These are phyloP conservation scores for Lepidostoma basale DNA, from an alignment of 1,140 invertebrate species.

Conservation along the genomic window DNA sequence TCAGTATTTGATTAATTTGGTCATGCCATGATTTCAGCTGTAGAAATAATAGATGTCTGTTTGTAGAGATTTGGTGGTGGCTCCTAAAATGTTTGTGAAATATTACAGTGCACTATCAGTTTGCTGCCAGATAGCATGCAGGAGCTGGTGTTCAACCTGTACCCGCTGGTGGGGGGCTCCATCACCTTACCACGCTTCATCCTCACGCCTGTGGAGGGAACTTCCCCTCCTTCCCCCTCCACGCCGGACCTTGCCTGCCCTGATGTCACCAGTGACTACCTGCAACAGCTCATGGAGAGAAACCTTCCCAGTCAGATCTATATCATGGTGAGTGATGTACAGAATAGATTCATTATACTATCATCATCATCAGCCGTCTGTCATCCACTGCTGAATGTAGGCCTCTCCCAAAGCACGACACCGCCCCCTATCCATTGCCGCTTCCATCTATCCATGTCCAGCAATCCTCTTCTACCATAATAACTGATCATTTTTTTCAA, in stretches of 20 bases:
- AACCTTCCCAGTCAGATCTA: constrained; percentile 40
- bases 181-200: constrained; percentile 71
- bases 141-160: constrained; percentile 72
- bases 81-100: background rate
- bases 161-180: constrained; percentile 73
- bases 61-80: too few relatives aligned
- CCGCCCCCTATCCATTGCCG: too few relatives aligned
- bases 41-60: too few relatives aligned
- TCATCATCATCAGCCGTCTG: too few relatives aligned
- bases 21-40: too few relatives aligned
- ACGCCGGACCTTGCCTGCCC: constrained; percentile 53
- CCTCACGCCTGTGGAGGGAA: constrained; percentile 61
- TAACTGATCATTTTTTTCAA: too few relatives aligned
- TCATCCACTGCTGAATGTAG: too few relatives aligned
- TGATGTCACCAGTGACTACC: constrained; percentile 57
- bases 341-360: too few relatives aligned
- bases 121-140: constrained; percentile 68
- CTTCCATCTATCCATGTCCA: too few relatives aligned
- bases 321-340: constrained; percentile 36
- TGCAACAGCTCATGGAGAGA: constrained; percentile 48
- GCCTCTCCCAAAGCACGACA: too few relatives aligned
- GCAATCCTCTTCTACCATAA: too few relatives aligned
- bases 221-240: constrained; percentile 51
- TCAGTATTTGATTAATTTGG: too few relatives aligned
- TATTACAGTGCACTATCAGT: constrained; percentile 66